Base-by-base conservation (phyloP, 2,113 vertebrate species). In the Chunga burmeisteri region DNA sequence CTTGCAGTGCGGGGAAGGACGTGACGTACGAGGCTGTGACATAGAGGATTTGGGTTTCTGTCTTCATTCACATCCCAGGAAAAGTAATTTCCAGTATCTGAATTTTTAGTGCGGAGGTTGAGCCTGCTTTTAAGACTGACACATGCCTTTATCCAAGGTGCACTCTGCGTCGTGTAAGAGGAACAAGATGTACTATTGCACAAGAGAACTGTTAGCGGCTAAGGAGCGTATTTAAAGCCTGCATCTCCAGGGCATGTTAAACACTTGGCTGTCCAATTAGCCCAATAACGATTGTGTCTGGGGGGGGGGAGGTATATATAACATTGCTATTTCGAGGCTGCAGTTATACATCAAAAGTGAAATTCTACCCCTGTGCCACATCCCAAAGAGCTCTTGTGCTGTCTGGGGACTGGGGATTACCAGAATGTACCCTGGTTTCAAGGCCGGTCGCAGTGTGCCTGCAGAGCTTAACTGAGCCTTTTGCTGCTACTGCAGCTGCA, bases 111-210 rank as follows among this genome's bases (percentile, higher is more conserved):
- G 9, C 62, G 79, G n/a, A 72, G 47, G 9, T 18, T 26, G 34
- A 62, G 38, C 30, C 14, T 56, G 20, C 34, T 53, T 81, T 49
- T 80, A 63, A 42, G 49, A 25, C 36, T 53, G 87, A 19, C 30
- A 77, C 19, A 0, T 47, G 40, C 15, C 44, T 73, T 63, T 77
- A 38, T 70, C 8, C 53, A 40, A 27, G 47, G 61, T 44, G 61
- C 12, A 9, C 29, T 32, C 12, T 38, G 70, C 19, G 3, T 42
- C 0, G 0, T 14, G 7, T 7, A 23, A 44, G 44, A 68, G 61
- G 89, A 89, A 11, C 73, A 61, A 56, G 11, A 5, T 55, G 53
- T 77, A 18, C 52, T 91, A 4, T 38, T 46, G 25, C 53, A 32
- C 14, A 15, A 38, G 63, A 34, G 30, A 27, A 0, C 14, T 49